Evolutionary conservation across 2,797 vertebrate genomes (phyloP), one percentile per base, ranked within the genome.

Genomic region (Chelonia mydas): DNA sequence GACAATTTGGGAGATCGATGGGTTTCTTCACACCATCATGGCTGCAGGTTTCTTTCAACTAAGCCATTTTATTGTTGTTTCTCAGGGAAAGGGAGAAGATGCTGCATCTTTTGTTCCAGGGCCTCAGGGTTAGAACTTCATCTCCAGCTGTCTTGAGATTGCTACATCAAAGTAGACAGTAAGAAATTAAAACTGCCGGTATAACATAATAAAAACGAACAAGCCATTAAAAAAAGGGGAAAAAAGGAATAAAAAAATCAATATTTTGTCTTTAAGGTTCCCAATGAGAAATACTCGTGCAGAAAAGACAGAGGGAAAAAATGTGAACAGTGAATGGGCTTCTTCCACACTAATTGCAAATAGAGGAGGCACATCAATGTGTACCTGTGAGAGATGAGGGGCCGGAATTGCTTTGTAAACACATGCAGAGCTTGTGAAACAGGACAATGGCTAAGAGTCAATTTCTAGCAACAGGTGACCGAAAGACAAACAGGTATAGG

Each of bases 231-330:
- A 54, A 11, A 27, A 4, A 0, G 78, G n/a, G 86, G 84, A 23
- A n/a, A n/a, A 16, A 76, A 85, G 37, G 49, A 25, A 10, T 72
- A 31, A 79, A 86, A 88, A 92, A 96, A 96, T 97, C 94, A 95
- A 93, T 97, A 97, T 94, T 98, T 97, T 95, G 49, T 96, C 93
- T 97, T 97, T 95, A 95, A 94, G 79, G 88, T 96, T 91, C 61
- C 91, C 89, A 90, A 77, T 88, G 72, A 92, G 76, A 95, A 97
- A 94, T 78, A 95, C 87, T 89, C 94, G 74, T 91, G 54, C 55
- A 95, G 95, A 93, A 94, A 96, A 95, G 84, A 96, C 83, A 97
- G 84, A 95, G 59, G 80, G 51, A 78, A 94, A 94, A 97, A 93
- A 81, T 16, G 50, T 9, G 87, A 97, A 96, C 95, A 96, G 94